Evolutionary conservation across 2,797 vertebrate species (phyloP), one percentile per base, ranked within the genome.

Genomic region (Pseudochaenichthys georgianus): DNA sequence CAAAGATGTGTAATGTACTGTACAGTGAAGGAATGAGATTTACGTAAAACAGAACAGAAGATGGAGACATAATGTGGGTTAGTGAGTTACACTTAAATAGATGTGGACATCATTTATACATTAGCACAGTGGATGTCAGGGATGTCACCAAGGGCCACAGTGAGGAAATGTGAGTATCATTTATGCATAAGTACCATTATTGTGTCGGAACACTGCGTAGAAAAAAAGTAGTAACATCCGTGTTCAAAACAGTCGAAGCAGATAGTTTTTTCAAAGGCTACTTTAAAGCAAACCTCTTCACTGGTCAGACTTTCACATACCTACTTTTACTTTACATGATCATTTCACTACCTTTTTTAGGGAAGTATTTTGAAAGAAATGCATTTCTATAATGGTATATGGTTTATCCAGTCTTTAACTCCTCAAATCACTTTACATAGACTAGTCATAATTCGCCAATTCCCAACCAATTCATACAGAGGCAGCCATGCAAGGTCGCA

Each of bases 71-170:
- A 72, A 81, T 77, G 73, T 81, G 59, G 51, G 61, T 64, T 75
- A 69, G 80, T 62, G 70, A 71, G 70, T 80, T 71, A 85, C 80
- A 83, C 80, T 90, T 87, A 77, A 73, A 82, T 72, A 76, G 62
- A 92, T 70, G 80, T 85, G 84, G 74, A 84, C 79, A 90, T 93
- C 5, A 86, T 86, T 92, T 90, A 92, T 89, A 87, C 80, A 93
- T 91, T 78, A 85, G 84, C 58, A 70, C 64, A 73, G 73, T 70
- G 78, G 77, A 82, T 87, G 82, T 86, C 75, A 70, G 59, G 50
- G 54, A 80, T 88, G 88, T 89, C 83, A 89, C 87, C 50, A 13
- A 70, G 70, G 85, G 84, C 84, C 73, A 74, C 55, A 31, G 70
- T 66, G 79, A 87, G 89, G 84, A 89, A 91, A 88, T 88, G 86